Evolutionary conservation across 2,888 invertebrate species (phyloP), one percentile per base, ranked within the genome.

Genomic region (Dolichomitus sp.): DNA sequence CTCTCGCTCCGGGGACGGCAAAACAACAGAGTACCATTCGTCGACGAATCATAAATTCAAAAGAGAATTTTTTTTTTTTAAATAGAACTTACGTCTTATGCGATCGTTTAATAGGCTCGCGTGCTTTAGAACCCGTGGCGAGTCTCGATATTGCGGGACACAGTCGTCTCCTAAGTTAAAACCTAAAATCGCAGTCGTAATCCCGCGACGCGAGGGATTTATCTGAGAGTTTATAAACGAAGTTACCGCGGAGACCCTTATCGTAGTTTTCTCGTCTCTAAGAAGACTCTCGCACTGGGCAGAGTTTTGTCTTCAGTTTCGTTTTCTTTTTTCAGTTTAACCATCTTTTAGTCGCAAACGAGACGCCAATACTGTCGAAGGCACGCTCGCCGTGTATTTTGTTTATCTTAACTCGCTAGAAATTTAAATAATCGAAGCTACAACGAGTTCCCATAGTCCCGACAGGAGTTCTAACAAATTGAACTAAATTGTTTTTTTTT

Each of bases 1-100:
- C 65, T 83, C 61, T 78, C 78, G 73, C 74, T 70, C 59, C 37
- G 79, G 89, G 92, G 90, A 93, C 91, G 93, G 91, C 92, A 92
- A 93, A 93, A 91, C 88, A 93, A 92, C 90, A 91, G 91, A 93
- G 92, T 92, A 93, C 92, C 92, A 92, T 92, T 93, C 91, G 92
- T 93, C 92, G 92, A 91, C 91, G 87, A 87, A 88, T 80, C 89
- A 86, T 86, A 84, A 88, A 88, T 89, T 89, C 85, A 80, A 86
- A 84, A 83, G 70, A 83, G 85, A 78, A 84, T 75, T 68, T 81
- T 33, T 61, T 65, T 40, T 61, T 9, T 69, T 50, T 76, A 59
- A 57, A 72, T 45, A 75, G 75, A 81, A 74, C 61, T 84, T 80
- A 70, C 19, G 79, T 63, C 63, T 84, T 66, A 80, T 76, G 76